phyloP scores from a whole-genome alignment of 2,113 vertebrate genomes.

The Ahaetulla prasina region DNA sequence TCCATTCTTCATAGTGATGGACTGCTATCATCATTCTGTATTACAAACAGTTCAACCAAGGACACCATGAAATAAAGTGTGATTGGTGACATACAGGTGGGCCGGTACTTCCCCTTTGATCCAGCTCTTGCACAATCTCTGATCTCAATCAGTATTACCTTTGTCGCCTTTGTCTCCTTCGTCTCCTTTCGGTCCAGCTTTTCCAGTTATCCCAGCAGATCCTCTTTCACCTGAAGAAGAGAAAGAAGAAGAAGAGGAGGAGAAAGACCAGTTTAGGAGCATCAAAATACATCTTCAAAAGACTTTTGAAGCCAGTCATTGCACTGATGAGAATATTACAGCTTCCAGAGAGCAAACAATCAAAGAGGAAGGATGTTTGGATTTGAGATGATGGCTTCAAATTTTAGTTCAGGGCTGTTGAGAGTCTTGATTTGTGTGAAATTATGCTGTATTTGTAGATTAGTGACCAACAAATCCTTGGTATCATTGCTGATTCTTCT shows the following conservation, averaged over 20 bases:
- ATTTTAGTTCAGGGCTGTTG: neutral
- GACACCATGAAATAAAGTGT: neutral
- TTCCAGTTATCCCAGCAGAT: neutral
- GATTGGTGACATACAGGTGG: neutral
- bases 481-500: neutral
- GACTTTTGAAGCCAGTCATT: neutral
- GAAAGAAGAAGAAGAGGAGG: neutral
- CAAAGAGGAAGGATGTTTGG: neutral
- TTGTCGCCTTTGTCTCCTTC: slow-evolving; percentile 1
- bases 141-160: neutral
- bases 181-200: slow-evolving; percentile 23
- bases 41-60: neutral
- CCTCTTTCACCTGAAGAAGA: slow-evolving; percentile 6
- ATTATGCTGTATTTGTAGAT: neutral
- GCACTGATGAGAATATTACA: too few relatives aligned
- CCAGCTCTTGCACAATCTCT: neutral
- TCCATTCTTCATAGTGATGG: neutral
- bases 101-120: neutral
- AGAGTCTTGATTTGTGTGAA: neutral
- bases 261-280: neutral
- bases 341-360: neutral
- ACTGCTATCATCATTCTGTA: neutral
- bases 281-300: neutral
- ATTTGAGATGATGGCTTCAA: neutral
- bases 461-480: neutral